These are phyloP conservation scores for Leptinotarsa defecta DNA, from an alignment of 1,140 invertebrate species.

Conservation along the genomic window DNA sequence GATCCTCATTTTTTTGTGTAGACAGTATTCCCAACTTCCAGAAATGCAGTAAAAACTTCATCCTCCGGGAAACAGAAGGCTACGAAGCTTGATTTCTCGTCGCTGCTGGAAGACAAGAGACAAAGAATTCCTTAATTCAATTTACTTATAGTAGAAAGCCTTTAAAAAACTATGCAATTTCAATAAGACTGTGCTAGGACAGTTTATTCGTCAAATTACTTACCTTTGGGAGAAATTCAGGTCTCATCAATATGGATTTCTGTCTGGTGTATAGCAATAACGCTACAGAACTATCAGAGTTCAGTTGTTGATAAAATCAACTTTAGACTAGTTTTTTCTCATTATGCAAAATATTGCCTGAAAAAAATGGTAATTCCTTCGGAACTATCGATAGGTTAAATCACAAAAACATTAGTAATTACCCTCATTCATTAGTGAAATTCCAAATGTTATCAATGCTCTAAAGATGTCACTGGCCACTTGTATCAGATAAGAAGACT, in stretches of 20 bases:
- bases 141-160: not conserved
- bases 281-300: too few relatives aligned
- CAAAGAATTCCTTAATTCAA: slow-evolving; percentile 13
- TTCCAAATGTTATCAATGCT: too few relatives aligned
- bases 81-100: slow-evolving; percentile 41
- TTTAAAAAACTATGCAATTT: slow-evolving; percentile 22
- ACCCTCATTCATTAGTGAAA: too few relatives aligned
- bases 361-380: too few relatives aligned
- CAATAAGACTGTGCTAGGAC: slow-evolving; percentile 10
- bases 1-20: slow-evolving; percentile 44
- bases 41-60: slow-evolving; percentile 48
- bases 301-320: too few relatives aligned
- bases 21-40: slow-evolving; percentile 41
- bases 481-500: not conserved
- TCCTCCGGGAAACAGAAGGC: slow-evolving; percentile 46
- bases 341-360: too few relatives aligned
- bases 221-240: not conserved
- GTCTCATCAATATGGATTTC: not conserved
- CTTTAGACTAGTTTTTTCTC: too few relatives aligned
- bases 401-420: too few relatives aligned
- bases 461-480: too few relatives aligned
- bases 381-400: too few relatives aligned
- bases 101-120: slow-evolving; percentile 33
- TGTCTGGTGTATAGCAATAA: too few relatives aligned
- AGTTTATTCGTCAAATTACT: slow-evolving; percentile 13